A percentile compares a stretch with the other conserved stretches of the same genome.
phyloP scores from a whole-genome alignment of 2,888 invertebrate genomes.

The Sicus ferrugineus region DNA sequence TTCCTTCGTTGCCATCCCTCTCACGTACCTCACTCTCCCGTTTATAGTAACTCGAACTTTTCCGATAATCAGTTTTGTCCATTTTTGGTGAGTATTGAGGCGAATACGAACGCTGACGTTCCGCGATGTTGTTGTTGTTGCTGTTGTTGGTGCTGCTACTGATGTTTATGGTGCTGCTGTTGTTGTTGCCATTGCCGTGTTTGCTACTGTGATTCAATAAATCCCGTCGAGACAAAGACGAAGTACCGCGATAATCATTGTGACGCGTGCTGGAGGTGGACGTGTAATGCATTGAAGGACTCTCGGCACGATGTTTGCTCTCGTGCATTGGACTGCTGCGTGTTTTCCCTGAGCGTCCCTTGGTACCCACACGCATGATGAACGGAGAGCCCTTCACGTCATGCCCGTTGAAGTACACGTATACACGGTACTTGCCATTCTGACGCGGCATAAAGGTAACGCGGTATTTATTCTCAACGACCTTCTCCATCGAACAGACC shows the following conservation, averaged over 20 bases:
- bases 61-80: slow-evolving; percentile 59
- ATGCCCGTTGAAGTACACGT: slow-evolving; percentile 93
- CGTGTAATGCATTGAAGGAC: slow-evolving; percentile 64
- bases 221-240: slow-evolving; percentile 53
- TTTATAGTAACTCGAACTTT: slow-evolving; percentile 61
- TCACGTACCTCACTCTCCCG: slow-evolving; percentile 62
- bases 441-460: slow-evolving; percentile 83
- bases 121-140: slow-evolving; percentile 26
- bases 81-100: slow-evolving; percentile 63
- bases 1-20: too few relatives aligned
- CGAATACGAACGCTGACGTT: slow-evolving; percentile 61
- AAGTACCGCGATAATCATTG: slow-evolving; percentile 57
- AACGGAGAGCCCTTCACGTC: slow-evolving; percentile 86
- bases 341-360: slow-evolving; percentile 68
- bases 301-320: slow-evolving; percentile 65
- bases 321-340: slow-evolving; percentile 69
- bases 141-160: slow-evolving; percentile 46
- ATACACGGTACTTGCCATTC: slow-evolving; percentile 81
- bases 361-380: slow-evolving; percentile 84
- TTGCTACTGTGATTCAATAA: slow-evolving; percentile 45
- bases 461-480: slow-evolving; percentile 78
- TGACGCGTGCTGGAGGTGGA: slow-evolving; percentile 58
- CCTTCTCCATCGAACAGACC: slow-evolving; percentile 81
- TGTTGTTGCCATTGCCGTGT: slow-evolving; percentile 35
- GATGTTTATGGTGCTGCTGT: slow-evolving; percentile 41